Conservation (phyloP, 1,140 invertebrate species). For the Mizuhopecten yessoensis region DNA sequence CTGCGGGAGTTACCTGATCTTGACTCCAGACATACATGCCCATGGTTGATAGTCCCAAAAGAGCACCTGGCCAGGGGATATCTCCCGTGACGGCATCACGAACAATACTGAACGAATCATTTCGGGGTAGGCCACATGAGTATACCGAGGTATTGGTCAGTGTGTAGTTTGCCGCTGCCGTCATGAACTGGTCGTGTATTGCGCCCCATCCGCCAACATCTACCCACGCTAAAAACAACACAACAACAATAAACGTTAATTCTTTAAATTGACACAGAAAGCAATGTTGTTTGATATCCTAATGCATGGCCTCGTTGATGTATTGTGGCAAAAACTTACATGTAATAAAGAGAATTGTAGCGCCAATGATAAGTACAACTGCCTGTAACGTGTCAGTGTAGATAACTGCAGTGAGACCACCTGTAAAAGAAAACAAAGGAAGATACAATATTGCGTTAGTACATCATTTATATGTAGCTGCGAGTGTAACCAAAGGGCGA, state of each 20-base stretch:
- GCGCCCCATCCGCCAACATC: slow-evolving; percentile 83
- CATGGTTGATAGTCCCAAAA: slow-evolving; percentile 85
- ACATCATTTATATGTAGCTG: too few relatives aligned
- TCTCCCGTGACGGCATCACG: slow-evolving; percentile 81
- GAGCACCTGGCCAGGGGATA: slow-evolving; percentile 86
- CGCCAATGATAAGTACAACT: slow-evolving; percentile 85
- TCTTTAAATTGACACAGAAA: too few relatives aligned
- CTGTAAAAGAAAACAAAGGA: slow-evolving; percentile 77
- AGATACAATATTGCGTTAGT: too few relatives aligned
- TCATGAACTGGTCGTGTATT: slow-evolving; percentile 81
- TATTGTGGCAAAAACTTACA: slow-evolving; percentile 74
- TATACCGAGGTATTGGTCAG: slow-evolving; percentile 54
- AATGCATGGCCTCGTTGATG: too few relatives aligned
- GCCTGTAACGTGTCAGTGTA: slow-evolving; percentile 87
- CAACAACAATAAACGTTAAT: too few relatives aligned
- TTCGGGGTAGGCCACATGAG: slow-evolving; percentile 70
- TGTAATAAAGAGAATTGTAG: slow-evolving; percentile 84
- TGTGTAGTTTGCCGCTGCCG: slow-evolving; percentile 77
- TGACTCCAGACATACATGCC: slow-evolving; percentile 86
- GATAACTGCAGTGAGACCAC: slow-evolving; percentile 85
- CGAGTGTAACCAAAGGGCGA: too few relatives aligned
- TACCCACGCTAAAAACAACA: slow-evolving; percentile 73
- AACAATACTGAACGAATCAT: slow-evolving; percentile 84
- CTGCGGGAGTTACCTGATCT: slow-evolving; percentile 86
- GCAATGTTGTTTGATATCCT: too few relatives aligned